Evolutionary conservation across 2,113 vertebrate genomes (phyloP).

Genomic region (Eulemur rufifrons): DNA sequence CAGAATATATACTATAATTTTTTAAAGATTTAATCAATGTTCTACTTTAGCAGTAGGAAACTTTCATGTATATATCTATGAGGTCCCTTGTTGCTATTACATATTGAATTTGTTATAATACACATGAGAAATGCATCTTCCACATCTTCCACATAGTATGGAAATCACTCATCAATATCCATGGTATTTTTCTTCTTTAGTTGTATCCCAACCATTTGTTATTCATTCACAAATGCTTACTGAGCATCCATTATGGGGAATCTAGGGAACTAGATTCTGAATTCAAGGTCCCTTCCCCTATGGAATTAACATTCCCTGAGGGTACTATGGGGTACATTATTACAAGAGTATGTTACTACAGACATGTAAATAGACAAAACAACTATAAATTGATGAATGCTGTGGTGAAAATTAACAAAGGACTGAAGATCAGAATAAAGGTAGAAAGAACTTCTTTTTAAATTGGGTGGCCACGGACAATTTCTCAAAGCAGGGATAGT

Average conservation of each 20-base stretch:
- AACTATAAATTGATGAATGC: not conserved
- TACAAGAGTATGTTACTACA: not conserved
- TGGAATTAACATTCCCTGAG: not conserved
- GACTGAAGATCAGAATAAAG: not conserved
- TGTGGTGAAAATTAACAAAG: not conserved
- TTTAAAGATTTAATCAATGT: not conserved
- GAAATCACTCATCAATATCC: not conserved
- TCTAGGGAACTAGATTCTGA: not conserved
- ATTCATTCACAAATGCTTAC: not conserved
- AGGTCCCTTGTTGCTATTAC: not conserved
- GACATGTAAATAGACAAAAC: not conserved
- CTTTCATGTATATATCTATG: not conserved
- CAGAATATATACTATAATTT: not conserved
- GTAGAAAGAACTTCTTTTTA: not conserved
- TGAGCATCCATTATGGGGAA: not conserved
- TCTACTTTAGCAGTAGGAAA: not conserved
- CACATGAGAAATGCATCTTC: not conserved
- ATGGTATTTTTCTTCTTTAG: not conserved
- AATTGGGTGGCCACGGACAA: not conserved
- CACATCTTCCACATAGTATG: not conserved
- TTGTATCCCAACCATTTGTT: not conserved
- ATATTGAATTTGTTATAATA: not conserved
- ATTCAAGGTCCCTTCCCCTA: not conserved
- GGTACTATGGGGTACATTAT: not conserved
- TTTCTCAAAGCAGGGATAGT: not conserved